Percentiles rank a stretch among this genome's conserved stretches.
These are phyloP conservation scores for Dromiciops gliroides DNA, from an alignment of 2,113 vertebrate species.

Conservation along the genomic window DNA sequence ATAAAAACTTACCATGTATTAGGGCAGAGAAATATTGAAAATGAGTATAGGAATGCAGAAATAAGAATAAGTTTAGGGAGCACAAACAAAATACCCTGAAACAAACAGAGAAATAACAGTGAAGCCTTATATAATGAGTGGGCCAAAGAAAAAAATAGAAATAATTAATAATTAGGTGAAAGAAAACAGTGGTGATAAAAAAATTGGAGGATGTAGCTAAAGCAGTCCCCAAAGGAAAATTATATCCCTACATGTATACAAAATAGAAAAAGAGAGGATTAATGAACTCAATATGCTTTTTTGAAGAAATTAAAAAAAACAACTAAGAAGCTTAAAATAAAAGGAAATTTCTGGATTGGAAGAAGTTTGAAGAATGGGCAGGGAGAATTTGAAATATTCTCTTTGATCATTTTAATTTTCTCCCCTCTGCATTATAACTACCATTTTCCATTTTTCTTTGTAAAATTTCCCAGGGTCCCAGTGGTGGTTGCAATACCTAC, in stretches of 20 bases:
- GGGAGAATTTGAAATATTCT: not conserved
- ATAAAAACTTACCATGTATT: not conserved
- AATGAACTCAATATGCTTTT: not conserved
- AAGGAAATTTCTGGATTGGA: not conserved
- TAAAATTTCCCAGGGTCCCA: constrained; percentile 13
- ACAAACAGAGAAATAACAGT: no score
- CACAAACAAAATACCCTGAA: no score
- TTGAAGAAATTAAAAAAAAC: not conserved
- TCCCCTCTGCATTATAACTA: constrained; percentile 1
- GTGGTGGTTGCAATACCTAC: not conserved
- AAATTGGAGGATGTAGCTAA: no score
- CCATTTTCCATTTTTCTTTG: not conserved
- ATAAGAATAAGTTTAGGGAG: not conserved
- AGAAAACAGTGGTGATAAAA: no score
- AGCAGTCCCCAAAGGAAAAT: no score
- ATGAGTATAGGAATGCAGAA: not conserved
- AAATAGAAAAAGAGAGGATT: no score
- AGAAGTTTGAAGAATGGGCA: not conserved
- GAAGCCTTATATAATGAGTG: no score
- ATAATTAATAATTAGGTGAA: no score
- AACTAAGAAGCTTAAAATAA: not conserved
- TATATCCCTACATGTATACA: no score
- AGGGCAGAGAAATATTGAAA: not conserved
- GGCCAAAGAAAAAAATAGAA: no score
- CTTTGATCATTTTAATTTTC: not conserved